These are phyloP conservation scores for Chelidonichthys spinosus DNA, from an alignment of 2,797 vertebrate species.

Conservation along the genomic window DNA sequence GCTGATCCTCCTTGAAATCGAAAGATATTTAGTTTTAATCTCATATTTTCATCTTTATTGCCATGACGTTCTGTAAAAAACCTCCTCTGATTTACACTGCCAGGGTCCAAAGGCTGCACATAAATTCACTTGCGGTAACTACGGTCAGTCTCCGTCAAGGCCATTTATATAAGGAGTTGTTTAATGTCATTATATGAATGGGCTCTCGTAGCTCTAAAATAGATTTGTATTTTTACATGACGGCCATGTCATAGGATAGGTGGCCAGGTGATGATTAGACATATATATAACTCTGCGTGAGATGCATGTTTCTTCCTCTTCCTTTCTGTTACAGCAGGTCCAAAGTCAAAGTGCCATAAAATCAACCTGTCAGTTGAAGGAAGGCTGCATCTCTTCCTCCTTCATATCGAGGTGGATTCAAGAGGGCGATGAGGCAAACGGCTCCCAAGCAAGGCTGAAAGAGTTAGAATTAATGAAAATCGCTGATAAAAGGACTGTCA, in stretches of 20 bases:
- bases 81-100: slow-evolving; percentile 19
- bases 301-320: slow-evolving; percentile 33
- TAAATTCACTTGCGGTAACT: slow-evolving; percentile 40
- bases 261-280: not conserved
- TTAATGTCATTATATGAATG: not conserved
- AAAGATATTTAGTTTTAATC: slow-evolving; percentile 17
- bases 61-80: slow-evolving; percentile 14
- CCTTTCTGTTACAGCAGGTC: slow-evolving; percentile 34
- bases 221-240: not conserved
- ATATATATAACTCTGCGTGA: not conserved
- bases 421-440: slow-evolving; percentile 15
- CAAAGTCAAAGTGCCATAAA: slow-evolving; percentile 86
- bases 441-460: not conserved
- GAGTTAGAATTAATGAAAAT: slow-evolving; percentile 48
- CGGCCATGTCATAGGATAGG: too few species aligned
- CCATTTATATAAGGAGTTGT: slow-evolving; percentile 9
- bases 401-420: slow-evolving; percentile 14
- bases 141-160: not conserved
- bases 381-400: slow-evolving; percentile 45
- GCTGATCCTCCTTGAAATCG: not conserved
- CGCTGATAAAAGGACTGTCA: slow-evolving; percentile 5
- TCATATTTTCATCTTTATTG: slow-evolving; percentile 59
- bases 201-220: not conserved
- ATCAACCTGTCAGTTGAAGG: slow-evolving; percentile 6
- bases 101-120: slow-evolving; percentile 62